These are phyloP conservation scores for Sebastes matsubarae DNA, from an alignment of 2,797 vertebrate genomes.

Conservation along the genomic window DNA sequence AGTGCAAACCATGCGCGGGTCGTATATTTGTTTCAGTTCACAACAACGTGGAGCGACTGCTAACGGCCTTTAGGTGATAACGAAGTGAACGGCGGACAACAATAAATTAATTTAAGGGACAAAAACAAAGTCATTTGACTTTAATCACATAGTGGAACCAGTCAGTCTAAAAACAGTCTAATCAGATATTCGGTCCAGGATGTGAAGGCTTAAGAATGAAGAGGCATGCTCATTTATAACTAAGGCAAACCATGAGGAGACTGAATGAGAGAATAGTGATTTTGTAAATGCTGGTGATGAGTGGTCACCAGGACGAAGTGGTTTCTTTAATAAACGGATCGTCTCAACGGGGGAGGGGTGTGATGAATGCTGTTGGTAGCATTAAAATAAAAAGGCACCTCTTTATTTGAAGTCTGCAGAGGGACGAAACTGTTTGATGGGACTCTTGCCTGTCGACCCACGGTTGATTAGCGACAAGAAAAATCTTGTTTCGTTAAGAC, in stretches of 20 bases:
- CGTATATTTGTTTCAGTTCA: constrained; percentile 49
- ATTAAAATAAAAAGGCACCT: constrained; percentile 82
- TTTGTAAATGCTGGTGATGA: constrained; percentile 34
- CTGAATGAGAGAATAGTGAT: not conserved
- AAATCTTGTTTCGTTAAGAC: constrained; percentile 24
- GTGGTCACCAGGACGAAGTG: constrained; percentile 29
- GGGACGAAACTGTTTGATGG: constrained; percentile 43
- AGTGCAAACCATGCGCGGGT: constrained; percentile 64
- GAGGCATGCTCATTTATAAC: constrained; percentile 40
- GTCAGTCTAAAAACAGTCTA: constrained; percentile 40
- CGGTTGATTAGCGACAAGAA: constrained; percentile 3
- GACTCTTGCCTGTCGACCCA: constrained; percentile 14
- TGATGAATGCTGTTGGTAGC: constrained; percentile 31
- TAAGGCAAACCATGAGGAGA: constrained; percentile 50
- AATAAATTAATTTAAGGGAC: constrained; percentile 24
- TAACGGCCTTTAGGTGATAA: constrained; percentile 54
- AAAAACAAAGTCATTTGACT: constrained; percentile 37
- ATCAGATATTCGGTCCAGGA: constrained; percentile 30
- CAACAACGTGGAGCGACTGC: constrained; percentile 48
- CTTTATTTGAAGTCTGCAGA: constrained; percentile 60
- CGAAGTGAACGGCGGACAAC: constrained; percentile 40
- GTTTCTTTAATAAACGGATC: constrained; percentile 15
- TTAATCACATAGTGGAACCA: constrained; percentile 53
- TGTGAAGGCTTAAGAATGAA: constrained; percentile 34
- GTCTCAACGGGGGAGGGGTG: constrained; percentile 29